phyloP scores from a whole-genome alignment of 2,113 vertebrate species.

The Xiphias gladius region DNA sequence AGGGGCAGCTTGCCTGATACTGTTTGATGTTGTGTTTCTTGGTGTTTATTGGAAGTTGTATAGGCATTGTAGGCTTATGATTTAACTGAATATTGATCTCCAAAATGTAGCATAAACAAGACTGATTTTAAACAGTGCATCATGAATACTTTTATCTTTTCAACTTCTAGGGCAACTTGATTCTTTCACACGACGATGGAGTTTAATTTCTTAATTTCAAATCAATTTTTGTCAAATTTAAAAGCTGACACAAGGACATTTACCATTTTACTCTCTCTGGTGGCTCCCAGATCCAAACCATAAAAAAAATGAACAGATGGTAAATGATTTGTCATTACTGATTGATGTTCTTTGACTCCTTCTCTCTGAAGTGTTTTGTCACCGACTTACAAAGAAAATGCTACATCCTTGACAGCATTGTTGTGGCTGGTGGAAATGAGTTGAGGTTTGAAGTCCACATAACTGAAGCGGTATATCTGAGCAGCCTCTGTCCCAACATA shows the following conservation, averaged over 20 bases:
- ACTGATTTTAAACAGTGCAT: background rate
- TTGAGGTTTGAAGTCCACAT: constrained; percentile 86
- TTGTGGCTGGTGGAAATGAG: constrained; percentile 87
- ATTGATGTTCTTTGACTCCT: constrained; percentile 2
- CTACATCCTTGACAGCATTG: constrained; percentile 83
- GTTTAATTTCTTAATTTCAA: background rate
- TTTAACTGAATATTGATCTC: background rate
- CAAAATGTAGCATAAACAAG: constrained; percentile 1
- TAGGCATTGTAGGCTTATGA: background rate
- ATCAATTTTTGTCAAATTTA: constrained; percentile 8
- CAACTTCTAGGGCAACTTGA: background rate
- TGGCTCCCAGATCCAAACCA: background rate
- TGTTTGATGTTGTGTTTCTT: background rate
- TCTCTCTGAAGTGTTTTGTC: background rate
- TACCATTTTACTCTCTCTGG: background rate
- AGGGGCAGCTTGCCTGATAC: background rate
- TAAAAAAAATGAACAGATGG: background rate
- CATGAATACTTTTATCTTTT: background rate
- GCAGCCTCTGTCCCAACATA: constrained; percentile 87
- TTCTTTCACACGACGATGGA: background rate
- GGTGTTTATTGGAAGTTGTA: background rate
- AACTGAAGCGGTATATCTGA: constrained; percentile 86
- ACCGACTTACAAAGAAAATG: constrained; percentile 88
- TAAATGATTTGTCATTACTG: background rate
- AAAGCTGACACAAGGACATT: background rate